phyloP scores from a whole-genome alignment of 2,797 vertebrate genomes.

The Oreochromis grahami region DNA sequence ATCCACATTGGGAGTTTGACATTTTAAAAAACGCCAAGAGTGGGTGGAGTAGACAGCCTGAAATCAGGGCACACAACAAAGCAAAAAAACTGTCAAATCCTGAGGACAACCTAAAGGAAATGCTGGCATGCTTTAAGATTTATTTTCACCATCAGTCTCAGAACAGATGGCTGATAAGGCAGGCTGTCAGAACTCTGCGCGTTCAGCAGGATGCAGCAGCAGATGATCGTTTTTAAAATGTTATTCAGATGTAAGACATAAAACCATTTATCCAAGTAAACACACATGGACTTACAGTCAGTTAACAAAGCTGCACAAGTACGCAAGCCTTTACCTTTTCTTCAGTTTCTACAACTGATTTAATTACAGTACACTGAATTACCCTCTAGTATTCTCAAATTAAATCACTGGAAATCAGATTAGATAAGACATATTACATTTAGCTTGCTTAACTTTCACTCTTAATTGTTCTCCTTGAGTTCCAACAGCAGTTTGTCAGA shows the following conservation, averaged over 20 bases:
- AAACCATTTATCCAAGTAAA: not conserved
- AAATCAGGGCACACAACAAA: not conserved
- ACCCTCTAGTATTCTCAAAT: not conserved
- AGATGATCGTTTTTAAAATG: not conserved
- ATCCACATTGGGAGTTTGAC: not conserved
- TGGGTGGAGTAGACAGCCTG: not conserved
- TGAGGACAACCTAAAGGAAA: not conserved
- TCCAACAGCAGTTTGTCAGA: not conserved
- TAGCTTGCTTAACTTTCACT: not conserved
- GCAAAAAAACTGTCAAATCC: not conserved
- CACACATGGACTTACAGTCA: not conserved
- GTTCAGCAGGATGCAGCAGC: not conserved
- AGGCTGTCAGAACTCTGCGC: not conserved
- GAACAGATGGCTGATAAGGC: slow-evolving; percentile 4
- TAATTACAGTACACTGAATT: not conserved
- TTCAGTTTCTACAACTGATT: not conserved
- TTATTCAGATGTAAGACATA: not conserved
- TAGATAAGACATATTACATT: not conserved
- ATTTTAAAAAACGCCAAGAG: not conserved
- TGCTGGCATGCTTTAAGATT: not conserved
- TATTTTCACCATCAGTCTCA: not conserved
- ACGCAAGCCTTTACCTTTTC: not conserved
- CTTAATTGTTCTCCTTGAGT: not conserved
- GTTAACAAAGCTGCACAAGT: not conserved
- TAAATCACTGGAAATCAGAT: not conserved